phyloP scores from a whole-genome alignment of 2,888 invertebrate species.

The Andrena flavipes region DNA sequence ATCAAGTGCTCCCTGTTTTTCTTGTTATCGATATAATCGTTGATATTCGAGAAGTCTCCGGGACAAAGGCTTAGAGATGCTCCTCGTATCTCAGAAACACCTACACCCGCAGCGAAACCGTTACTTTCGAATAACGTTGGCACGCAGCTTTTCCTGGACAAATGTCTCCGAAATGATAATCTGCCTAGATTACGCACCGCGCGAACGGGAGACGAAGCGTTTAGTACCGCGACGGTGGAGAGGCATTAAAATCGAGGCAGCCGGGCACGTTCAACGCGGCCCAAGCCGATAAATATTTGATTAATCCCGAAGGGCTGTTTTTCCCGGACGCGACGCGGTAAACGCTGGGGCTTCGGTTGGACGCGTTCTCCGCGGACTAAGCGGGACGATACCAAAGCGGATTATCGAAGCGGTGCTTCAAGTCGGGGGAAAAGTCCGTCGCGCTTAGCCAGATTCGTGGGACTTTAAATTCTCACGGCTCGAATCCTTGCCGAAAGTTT shows the following conservation, averaged over 20 bases:
- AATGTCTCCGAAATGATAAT: background rate
- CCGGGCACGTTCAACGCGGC: background rate
- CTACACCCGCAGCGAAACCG: background rate
- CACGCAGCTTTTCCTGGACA: background rate
- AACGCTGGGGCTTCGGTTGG: constrained; percentile 6
- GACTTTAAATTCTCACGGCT: constrained; percentile 74
- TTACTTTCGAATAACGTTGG: background rate
- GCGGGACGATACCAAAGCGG: constrained; percentile 65
- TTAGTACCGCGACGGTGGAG: background rate
- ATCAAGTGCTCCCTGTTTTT: background rate
- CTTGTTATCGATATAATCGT: background rate
- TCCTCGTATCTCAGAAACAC: background rate
- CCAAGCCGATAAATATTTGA: constrained; percentile 36
- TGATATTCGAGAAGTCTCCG: background rate
- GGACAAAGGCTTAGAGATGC: too few species aligned
- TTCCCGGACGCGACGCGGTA: constrained; percentile 6
- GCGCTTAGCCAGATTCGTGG: constrained; percentile 69
- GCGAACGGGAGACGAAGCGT: background rate
- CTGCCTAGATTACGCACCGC: background rate
- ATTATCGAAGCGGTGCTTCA: constrained; percentile 66
- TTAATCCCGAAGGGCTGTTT: constrained; percentile 25
- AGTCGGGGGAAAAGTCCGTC: constrained; percentile 63
- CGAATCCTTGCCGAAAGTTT: constrained; percentile 70
- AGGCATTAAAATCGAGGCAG: background rate
- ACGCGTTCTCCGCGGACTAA: constrained; percentile 14